A percentile compares a stretch with the other conserved stretches of the same genome.
These are phyloP conservation scores for Calephelis virginiensis DNA, from an alignment of 1,140 invertebrate species.

Conservation along the genomic window DNA sequence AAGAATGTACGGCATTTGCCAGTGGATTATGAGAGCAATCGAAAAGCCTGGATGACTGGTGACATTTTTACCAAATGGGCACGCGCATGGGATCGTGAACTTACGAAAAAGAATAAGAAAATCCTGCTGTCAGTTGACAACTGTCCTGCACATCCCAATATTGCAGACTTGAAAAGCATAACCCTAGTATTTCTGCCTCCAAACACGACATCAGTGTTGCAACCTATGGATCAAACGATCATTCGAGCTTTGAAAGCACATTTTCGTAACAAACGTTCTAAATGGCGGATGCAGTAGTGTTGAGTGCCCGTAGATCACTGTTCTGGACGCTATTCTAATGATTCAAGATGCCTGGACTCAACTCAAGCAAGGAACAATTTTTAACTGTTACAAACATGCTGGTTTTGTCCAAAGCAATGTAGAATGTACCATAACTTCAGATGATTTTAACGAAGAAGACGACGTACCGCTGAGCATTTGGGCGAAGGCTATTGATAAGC, in stretches of 20 bases:
- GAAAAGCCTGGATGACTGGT: conserved; percentile 24
- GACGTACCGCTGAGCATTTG: conserved; percentile 34
- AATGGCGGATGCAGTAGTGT: conserved; percentile 24
- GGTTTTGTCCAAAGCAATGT: conserved; percentile 32
- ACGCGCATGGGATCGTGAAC: conserved; percentile 11
- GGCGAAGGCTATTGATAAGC: conserved; percentile 33
- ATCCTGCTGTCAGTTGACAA: conserved; percentile 22
- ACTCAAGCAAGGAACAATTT: conserved; percentile 30
- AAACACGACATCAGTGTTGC: conserved; percentile 25
- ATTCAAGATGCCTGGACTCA: conserved; percentile 41
- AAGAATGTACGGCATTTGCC: conserved; percentile 22
- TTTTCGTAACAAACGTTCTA: conserved; percentile 32
- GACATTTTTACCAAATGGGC: conserved; percentile 18
- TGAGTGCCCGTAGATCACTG: conserved; percentile 31
- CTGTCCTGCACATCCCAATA: conserved; percentile 20
- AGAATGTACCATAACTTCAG: conserved; percentile 26
- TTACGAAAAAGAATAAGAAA: conserved; percentile 19
- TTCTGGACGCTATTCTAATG: conserved; percentile 43
- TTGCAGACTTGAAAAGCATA: conserved; percentile 29
- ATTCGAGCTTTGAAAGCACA: conserved; percentile 35
- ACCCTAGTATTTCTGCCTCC: conserved; percentile 30
- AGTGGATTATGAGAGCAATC: conserved; percentile 19
- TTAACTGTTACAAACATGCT: conserved; percentile 38
- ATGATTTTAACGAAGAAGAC: conserved; percentile 31
- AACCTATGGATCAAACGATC: conserved; percentile 39